Conservation (phyloP, 2,113 vertebrate species). For the Gopherus flavomarginatus region DNA sequence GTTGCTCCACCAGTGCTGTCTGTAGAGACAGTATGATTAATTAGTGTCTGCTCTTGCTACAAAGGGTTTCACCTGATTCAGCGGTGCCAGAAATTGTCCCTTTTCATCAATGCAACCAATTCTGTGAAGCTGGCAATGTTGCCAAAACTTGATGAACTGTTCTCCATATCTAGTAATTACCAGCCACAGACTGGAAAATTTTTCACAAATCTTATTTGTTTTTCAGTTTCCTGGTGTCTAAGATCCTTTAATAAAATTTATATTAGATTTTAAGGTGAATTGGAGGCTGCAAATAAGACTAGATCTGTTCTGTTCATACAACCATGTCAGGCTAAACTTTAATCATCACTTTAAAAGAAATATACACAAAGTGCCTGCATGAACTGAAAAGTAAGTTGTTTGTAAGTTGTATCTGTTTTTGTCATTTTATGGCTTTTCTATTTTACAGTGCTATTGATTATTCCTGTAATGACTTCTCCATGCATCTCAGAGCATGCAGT, state of each 20-base stretch:
- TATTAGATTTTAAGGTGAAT: conserved; percentile 19
- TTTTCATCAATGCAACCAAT: not conserved
- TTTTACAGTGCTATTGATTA: conserved; percentile 81
- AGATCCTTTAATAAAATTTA: not conserved
- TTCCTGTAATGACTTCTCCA: conserved; percentile 86
- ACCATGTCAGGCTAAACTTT: conserved; percentile 41
- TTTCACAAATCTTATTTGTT: not conserved
- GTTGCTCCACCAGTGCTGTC: not conserved
- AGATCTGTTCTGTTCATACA: not conserved
- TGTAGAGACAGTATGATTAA: not conserved
- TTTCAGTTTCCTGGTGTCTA: not conserved
- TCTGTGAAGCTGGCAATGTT: not conserved
- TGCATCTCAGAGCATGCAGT: conserved; percentile 73
- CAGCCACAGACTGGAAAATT: not conserved
- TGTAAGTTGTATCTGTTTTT: conserved; percentile 81
- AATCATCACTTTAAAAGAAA: conserved; percentile 62
- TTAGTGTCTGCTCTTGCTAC: not conserved
- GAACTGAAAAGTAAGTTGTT: conserved; percentile 57
- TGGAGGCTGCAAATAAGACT: conserved; percentile 23
- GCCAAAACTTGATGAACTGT: not conserved
- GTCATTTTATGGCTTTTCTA: conserved; percentile 78
- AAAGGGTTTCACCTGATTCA: not conserved
- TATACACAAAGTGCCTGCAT: conserved; percentile 7
- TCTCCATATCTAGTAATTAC: not conserved
- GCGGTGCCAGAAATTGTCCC: not conserved